Evolutionary conservation across 1,140 invertebrate genomes (phyloP), one percentile per base, ranked within the genome.

Genomic region (Anoplophora glabripennis): DNA sequence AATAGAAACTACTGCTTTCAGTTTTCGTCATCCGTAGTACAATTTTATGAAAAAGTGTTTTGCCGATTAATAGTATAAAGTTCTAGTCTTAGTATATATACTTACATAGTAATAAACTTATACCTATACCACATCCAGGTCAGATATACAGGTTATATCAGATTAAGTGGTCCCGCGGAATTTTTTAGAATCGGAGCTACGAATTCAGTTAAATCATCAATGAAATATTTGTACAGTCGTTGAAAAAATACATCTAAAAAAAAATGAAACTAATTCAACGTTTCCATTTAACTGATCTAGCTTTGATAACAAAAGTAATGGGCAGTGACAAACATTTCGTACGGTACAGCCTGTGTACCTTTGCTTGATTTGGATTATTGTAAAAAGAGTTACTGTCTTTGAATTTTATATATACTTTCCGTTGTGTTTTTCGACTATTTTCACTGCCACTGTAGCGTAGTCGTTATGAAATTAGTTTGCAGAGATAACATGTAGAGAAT

Each of bases 361-460:
- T 28, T 9, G 10, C 4, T 12, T 15, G n/a, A 47, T 47, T 47
- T 17, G 21, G 17, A 47, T 12, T 47, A 41, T 41, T 41, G 15
- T 41, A 41, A 3, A 41, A 41, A 41, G n/a, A 12, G 2, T n/a
- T 47, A 37, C 45, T 45, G 34, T 35, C 14, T 44, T 54, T 54
- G 35, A 37, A 58, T 62, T 47, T 28, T 53, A n/a, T 28, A 28
- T 5, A 3, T 28, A 28, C 21, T 28, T 28, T 28, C 21, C 21
- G 21, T 28, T 28, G 21, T 28, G 21, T 28, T 28, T 28, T 28
- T 2, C 21, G 21, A 68, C 58, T 65, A 51, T 67, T 62, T 67
- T 64, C 67, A 68, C 67, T 68, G 67, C 67, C 67, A 68, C 55
- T 57, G 55, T 48, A 54, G 41, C 44, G 21, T 42, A 54, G 40